These are phyloP conservation scores for Gadopsis marmoratus DNA, from an alignment of 2,797 vertebrate genomes.

Conservation along the genomic window DNA sequence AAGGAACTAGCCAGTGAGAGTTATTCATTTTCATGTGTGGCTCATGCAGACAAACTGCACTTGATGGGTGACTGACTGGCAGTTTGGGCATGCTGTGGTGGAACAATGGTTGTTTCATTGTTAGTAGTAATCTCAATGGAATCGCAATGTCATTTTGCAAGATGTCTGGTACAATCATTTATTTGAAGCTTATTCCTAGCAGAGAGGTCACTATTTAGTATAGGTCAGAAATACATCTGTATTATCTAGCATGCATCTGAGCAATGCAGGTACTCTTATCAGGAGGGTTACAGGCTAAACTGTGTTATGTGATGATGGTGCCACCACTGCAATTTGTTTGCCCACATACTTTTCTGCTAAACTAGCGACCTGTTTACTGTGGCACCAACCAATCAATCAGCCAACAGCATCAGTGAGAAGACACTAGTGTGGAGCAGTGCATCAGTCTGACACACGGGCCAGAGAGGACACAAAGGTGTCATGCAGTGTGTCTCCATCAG, in stretches of 20 bases:
- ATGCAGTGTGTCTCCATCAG: slow-evolving; percentile 50
- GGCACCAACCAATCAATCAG: slow-evolving; percentile 27
- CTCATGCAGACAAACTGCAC: slow-evolving; percentile 66
- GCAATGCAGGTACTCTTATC: slow-evolving; percentile 55
- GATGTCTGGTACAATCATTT: slow-evolving; percentile 48
- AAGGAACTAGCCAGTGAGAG: slow-evolving; percentile 51
- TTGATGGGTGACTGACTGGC: slow-evolving; percentile 30
- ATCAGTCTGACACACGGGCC: slow-evolving; percentile 28
- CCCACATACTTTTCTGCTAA: slow-evolving; percentile 17
- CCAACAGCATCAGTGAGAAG: slow-evolving; percentile 33
- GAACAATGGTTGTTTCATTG: slow-evolving; percentile 35
- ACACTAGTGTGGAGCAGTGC: slow-evolving; percentile 36
- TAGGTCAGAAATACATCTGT: slow-evolving; percentile 46
- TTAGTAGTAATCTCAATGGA: slow-evolving; percentile 43
- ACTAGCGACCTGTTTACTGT: slow-evolving; percentile 27
- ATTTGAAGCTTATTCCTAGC: slow-evolving; percentile 60
- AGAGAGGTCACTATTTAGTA: slow-evolving; percentile 39
- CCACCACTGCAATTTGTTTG: slow-evolving; percentile 24
- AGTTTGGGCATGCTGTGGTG: slow-evolving; percentile 64
- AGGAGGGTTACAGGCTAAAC: slow-evolving; percentile 38
- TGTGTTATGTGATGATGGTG: slow-evolving; percentile 30
- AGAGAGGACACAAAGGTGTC: slow-evolving; percentile 46
- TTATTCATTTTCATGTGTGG: slow-evolving; percentile 45
- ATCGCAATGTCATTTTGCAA: slow-evolving; percentile 51
- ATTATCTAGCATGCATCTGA: slow-evolving; percentile 74